Conservation (phyloP, 2,113 vertebrate genomes). For the Mormoops blainvillei region DNA sequence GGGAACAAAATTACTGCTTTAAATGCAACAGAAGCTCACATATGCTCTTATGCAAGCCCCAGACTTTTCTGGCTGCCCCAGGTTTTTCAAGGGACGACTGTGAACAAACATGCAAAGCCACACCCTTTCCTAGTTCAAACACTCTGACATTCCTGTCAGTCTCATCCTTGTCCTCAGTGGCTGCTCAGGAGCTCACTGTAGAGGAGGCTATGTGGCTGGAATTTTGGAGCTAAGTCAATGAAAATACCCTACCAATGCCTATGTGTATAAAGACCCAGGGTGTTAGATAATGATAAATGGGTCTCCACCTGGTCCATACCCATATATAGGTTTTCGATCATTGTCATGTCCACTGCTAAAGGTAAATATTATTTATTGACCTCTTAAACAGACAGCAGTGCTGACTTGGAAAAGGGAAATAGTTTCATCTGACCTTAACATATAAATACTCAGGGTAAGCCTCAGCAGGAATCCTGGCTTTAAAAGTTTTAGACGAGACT, state of each 20-base stretch:
- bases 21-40: neutral
- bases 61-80: neutral
- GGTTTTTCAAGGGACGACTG: neutral
- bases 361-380: conserved; percentile 46
- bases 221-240: neutral
- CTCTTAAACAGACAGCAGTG: conserved; percentile 20
- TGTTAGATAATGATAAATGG: neutral
- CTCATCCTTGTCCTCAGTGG: neutral
- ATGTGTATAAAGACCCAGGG: neutral
- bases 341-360: neutral
- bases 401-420: conserved; percentile 45
- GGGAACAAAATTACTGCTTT: neutral
- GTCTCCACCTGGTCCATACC: conserved; percentile 11
- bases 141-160: neutral
- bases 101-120: neutral
- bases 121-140: neutral
- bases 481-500: neutral
- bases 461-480: neutral
- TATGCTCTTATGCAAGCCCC: neutral
- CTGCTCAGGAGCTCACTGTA: neutral
- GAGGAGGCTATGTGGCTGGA: neutral
- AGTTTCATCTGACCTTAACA: neutral
- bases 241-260: neutral
- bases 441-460: neutral
- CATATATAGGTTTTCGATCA: conserved; percentile 12